Conservation (phyloP, 2,113 vertebrate species). For the Strix aluco region DNA sequence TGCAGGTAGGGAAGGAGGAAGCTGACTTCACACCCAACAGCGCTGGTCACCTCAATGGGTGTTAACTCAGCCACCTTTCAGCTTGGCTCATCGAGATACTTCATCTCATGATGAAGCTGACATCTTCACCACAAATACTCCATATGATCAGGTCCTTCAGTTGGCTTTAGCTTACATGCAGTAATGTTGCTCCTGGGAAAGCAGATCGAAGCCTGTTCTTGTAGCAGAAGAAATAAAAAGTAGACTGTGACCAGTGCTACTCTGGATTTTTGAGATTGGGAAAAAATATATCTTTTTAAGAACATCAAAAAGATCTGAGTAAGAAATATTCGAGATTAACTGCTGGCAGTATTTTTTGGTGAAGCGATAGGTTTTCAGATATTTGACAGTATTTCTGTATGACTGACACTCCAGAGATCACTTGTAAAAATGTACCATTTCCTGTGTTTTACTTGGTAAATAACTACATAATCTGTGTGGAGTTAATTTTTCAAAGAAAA, state of each 20-base stretch:
- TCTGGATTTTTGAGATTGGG: background rate
- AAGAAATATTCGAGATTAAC: background rate
- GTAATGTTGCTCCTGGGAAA: background rate
- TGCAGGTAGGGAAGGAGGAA: background rate
- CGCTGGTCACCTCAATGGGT: background rate
- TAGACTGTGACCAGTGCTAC: background rate
- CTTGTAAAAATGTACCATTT: background rate
- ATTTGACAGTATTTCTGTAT: constrained; percentile 4
- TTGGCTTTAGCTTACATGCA: background rate
- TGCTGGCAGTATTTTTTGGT: background rate
- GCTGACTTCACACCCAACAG: background rate
- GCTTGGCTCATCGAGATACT: background rate
- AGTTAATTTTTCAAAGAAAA: background rate
- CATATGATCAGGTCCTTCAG: background rate
- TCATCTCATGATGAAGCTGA: background rate
- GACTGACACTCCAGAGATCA: background rate
- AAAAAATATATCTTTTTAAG: background rate
- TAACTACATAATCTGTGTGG: background rate
- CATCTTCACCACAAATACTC: background rate
- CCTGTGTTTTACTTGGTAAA: background rate
- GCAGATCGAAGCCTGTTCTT: background rate
- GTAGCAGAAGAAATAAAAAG: background rate
- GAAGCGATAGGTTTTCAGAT: background rate
- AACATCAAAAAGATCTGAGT: background rate
- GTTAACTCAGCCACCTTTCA: background rate